Base-by-base conservation (phyloP, 2,888 invertebrate genomes). In the Clitarchus hookeri region DNA sequence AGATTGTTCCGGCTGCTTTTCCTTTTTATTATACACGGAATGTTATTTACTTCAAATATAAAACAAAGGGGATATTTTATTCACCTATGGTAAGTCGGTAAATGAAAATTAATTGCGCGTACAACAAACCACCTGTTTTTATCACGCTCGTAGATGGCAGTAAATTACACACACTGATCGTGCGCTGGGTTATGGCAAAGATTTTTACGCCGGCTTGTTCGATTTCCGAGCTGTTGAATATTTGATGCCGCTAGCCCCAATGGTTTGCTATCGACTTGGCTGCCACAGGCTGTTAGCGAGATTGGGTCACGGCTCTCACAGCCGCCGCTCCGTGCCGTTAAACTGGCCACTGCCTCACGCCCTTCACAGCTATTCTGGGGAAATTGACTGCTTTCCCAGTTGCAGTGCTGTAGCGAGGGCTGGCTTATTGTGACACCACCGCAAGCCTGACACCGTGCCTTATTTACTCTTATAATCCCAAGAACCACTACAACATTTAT, bases 191-290 rank as follows among this genome's bases (percentile, higher is more conserved):
- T 65, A 65, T n/a, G 65, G 65, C 65, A n/a, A 82, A 36, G 82
- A 82, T 82, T 82, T 82, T 36, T 36, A n/a, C 44, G 27, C 13
- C 44, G 44, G 27, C 36, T 82, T 23, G 82, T 82, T 82, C 82
- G 82, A 82, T 82, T 82, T 44, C 82, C 44, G 82, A 82, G 44
- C 65, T 36, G 82, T 82, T 82, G 82, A 82, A 82, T 82, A 82
- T 82, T 82, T 82, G 82, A 82, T 82, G 82, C 44, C 82, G 36
- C 36, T 36, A 26, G 82, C 82, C 82, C 82, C 82, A 27, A 23
- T 36, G 82, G 82, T 27, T 19, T 27, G 82, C 82, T 82, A 82
- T 82, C 82, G 82, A 82, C 82, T 44, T 26, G 36, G 44, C 36
- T 9, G 82, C 82, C 82, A 82, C 82, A 82, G 82, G 82, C 65